phyloP scores from a whole-genome alignment of 2,888 invertebrate genomes.

The Odiellus spinosus region DNA sequence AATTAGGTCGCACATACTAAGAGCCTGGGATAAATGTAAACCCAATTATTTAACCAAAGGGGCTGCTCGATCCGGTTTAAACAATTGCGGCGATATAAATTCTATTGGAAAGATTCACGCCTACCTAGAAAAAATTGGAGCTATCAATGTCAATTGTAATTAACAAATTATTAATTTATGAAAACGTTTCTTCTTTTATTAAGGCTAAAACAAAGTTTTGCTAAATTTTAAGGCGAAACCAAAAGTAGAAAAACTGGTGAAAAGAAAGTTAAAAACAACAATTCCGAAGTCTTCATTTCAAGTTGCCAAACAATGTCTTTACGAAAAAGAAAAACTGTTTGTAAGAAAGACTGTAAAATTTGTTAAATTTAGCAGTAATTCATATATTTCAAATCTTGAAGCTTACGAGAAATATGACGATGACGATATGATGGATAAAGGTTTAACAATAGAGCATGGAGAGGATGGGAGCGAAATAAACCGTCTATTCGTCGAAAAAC shows the following conservation, averaged over 20 bases:
- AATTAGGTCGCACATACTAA: slow-evolving; percentile 43
- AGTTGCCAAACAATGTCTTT: too few species aligned
- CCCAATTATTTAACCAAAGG: slow-evolving; percentile 44
- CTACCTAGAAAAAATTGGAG: slow-evolving; percentile 44
- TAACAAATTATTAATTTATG: slow-evolving; percentile 23
- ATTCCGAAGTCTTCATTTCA: too few species aligned
- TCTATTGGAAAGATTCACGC: slow-evolving; percentile 43
- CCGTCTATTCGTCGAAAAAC: slow-evolving; percentile 30
- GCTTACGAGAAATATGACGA: too few species aligned
- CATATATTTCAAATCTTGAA: too few species aligned
- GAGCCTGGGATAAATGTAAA: slow-evolving; percentile 37
- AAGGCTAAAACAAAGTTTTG: too few species aligned
- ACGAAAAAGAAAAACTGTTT: too few species aligned
- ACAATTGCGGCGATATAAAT: slow-evolving; percentile 46
- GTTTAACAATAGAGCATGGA: slow-evolving; percentile 47
- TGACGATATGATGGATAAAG: slow-evolving; percentile 22
- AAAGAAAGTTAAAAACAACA: too few species aligned
- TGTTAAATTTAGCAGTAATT: too few species aligned
- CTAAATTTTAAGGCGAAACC: too few species aligned
- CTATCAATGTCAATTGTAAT: slow-evolving; percentile 46
- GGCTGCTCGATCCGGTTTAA: slow-evolving; percentile 39
- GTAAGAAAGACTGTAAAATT: too few species aligned
- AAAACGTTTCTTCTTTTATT: too few species aligned
- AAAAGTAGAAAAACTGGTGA: too few species aligned
- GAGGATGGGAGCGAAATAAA: slow-evolving; percentile 41